Base-by-base conservation (phyloP, 2,113 vertebrate species). In the Halcyon senegalensis region DNA sequence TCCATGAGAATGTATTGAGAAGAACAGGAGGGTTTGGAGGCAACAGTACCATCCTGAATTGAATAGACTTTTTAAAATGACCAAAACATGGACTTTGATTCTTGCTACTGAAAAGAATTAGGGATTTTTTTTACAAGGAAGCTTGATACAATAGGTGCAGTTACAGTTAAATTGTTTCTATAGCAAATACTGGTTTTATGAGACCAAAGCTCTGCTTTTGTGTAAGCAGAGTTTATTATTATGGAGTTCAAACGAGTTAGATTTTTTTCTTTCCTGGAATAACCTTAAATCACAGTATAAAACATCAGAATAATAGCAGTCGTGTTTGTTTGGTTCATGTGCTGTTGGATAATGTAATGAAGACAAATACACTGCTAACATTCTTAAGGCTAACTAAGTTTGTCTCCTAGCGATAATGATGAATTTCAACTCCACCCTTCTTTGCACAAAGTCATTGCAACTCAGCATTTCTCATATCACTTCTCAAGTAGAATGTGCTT, bases 121-220 rank as follows among this genome's bases (percentile, higher is more conserved):
- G 10, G 21, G 15, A 41, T 73, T 85, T 89, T 85, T 89, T 69
- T 96, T 84, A 74, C 60, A 30, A 68, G 83, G 69, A 87, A 90
- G 35, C 30, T 82, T 62, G 68, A 50, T 94, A 89, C 92, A 53
- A 31, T 48, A 55, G 44, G 24, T 53, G 30, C 25, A 58, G 48
- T 46, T 88, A 35, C 5, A 88, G 53, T 69, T 46, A 39, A 67
- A 33, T 75, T 72, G 39, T 88, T 94, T 94, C 64, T 84, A 16
- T 68, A 60, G 86, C 58, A 96, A 95, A 97, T 74, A 94, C 6
- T 93, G n/a, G 31, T 30, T 91, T 95, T 84, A 72, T 83, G 70
- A 96, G 68, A 70, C 84, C 64, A 93, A 82, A 76, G 25, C 73
- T 88, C 18, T 80, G 62, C 18, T 94, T 86, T 76, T 91, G 62